phyloP scores from a whole-genome alignment of 2,888 invertebrate genomes.

The Leptopilina myrica region DNA sequence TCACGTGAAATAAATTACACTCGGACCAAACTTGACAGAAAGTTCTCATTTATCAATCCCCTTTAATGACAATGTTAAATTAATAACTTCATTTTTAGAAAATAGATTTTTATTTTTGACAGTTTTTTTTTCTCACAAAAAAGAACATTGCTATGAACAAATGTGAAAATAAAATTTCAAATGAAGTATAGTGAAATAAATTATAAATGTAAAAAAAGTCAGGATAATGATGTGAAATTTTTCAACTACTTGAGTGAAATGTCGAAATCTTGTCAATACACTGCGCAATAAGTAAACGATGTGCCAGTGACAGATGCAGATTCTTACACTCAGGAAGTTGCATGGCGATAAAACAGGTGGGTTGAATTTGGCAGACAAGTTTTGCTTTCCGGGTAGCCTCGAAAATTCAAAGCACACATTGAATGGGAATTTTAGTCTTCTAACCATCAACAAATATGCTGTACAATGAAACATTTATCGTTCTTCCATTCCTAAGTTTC shows the following conservation, averaged over 20 bases:
- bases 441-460: conserved; percentile 11
- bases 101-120: no score
- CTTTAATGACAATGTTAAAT: no score
- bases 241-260: conserved; percentile 9
- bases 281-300: conserved; percentile 49
- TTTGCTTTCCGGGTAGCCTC: conserved; percentile 42
- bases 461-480: neutral
- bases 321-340: conserved; percentile 41
- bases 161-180: no score
- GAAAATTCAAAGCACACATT: conserved; percentile 31
- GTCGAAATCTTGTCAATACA: conserved; percentile 41
- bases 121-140: no score
- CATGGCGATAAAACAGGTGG: conserved; percentile 48
- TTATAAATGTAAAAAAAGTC: no score
- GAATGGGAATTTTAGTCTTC: conserved; percentile 10
- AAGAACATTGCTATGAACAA: no score
- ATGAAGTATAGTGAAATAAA: no score
- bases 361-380: conserved; percentile 45
- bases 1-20: neutral
- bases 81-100: no score
- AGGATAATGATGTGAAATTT: no score
- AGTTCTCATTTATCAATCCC: no score
- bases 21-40: no score
- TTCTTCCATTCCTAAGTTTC: neutral
- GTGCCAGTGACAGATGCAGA: conserved; percentile 51